Base-by-base conservation (phyloP, 64 coral and sea anemone genomes). In the Pachyseris speciosa region DNA sequence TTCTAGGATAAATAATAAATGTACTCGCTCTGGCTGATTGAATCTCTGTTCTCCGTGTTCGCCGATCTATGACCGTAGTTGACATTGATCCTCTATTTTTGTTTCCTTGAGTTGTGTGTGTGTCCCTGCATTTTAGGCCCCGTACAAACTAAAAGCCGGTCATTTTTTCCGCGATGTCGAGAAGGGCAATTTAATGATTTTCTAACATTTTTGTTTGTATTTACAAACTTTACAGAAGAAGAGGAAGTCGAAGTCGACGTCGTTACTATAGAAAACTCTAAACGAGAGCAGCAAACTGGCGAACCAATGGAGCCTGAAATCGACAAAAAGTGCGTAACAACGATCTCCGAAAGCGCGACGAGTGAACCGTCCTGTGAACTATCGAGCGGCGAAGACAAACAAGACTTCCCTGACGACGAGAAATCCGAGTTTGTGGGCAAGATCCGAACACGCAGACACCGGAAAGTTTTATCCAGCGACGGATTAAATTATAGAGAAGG, bases 161-260 rank as follows among this genome's bases (percentile, higher is more conserved):
- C n/a, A 52, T 87, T 73, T 57, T 45, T 57, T 15, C 24, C 9
- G 3, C n/a, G n/a, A 71, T 71, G n/a, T 34, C 15, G 25, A 89
- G 72, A 65, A 61, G 20, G 55, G 7, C 9, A 71, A 28, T 37
- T 66, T 65, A 70, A 67, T 90, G 65, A 76, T 88, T 89, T 73
- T 88, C 80, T 66, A 84, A 94, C 68, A 74, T 71, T 75, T 45
- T 39, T 72, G 45, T 59, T 71, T 88, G 51, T 91, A 90, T 86
- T 85, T 91, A 37, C 84, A 61, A 81, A 75, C 73, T 97, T 90
- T 60, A 60, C 52, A 92, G 86, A 83, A 97, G 95, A 97, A 74
- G 94, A 96, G 84, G 94, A 96, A 77, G 94, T 96, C 27, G 94
- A 94, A 76, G 78, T 94, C 2, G 93, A 97, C 57, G 95, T 97